These are phyloP conservation scores for Clunio marinus DNA, from an alignment of 2,888 invertebrate genomes.

Conservation along the genomic window DNA sequence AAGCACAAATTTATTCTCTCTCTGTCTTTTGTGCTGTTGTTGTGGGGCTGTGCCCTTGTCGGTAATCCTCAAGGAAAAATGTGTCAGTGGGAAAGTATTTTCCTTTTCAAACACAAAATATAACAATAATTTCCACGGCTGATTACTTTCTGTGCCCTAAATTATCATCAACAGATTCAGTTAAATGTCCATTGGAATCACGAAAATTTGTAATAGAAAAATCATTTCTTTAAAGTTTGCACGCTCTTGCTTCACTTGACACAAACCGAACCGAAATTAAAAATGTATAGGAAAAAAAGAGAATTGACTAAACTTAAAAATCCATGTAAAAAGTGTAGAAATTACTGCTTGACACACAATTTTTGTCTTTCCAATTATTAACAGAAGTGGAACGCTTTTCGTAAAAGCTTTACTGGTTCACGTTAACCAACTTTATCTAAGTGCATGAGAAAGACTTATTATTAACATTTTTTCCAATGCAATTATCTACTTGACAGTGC, in stretches of 20 bases:
- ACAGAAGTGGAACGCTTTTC: not conserved
- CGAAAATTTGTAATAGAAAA: constrained; percentile 4
- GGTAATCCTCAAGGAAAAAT: constrained; percentile 35
- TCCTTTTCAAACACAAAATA: too few relatives aligned
- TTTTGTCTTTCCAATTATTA: constrained; percentile 21
- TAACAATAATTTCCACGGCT: too few relatives aligned
- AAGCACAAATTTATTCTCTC: constrained; percentile 26
- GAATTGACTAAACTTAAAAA: constrained; percentile 9
- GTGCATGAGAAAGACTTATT: too few relatives aligned
- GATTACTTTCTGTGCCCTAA: not conserved
- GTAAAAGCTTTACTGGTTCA: not conserved
- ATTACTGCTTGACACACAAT: constrained; percentile 23
- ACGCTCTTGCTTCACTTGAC: constrained; percentile 22
- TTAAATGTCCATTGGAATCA: constrained; percentile 4
- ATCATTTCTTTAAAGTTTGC: not conserved
- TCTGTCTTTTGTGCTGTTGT: constrained; percentile 29
- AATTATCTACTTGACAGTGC: constrained; percentile 13
- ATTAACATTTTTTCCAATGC: not conserved
- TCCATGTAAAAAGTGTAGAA: constrained; percentile 19
- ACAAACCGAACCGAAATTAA: not conserved
- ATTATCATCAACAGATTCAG: not conserved
- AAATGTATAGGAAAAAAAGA: too few relatives aligned
- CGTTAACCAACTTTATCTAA: not conserved
- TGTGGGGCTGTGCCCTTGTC: constrained; percentile 39
- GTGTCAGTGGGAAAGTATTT: constrained; percentile 31